These are phyloP conservation scores for Zoanthus sociatus DNA, from an alignment of 92 coral and sea anemone genomes.

Conservation along the genomic window DNA sequence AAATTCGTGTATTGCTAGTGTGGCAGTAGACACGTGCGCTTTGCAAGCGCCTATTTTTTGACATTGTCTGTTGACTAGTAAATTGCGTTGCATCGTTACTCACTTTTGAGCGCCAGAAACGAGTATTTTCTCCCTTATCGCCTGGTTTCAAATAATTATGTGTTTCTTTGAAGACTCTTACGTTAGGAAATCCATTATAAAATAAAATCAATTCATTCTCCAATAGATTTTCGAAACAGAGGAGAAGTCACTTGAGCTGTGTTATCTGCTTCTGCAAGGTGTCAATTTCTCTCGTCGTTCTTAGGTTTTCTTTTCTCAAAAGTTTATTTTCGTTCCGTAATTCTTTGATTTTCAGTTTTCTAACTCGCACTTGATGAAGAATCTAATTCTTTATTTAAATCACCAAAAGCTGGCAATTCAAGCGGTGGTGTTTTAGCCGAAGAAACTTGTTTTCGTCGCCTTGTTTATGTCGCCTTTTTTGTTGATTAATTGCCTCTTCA, in stretches of 20 bases:
- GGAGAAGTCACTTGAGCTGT: conserved; percentile 28
- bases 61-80: not conserved
- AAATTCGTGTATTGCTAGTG: too few relatives aligned
- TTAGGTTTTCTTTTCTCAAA: not conserved
- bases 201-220: not conserved
- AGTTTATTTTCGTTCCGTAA: not conserved
- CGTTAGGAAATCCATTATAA: conserved; percentile 8
- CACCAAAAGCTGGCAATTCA: not conserved
- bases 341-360: not conserved
- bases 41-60: not conserved
- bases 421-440: not conserved
- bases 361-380: not conserved
- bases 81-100: not conserved
- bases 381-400: too few relatives aligned
- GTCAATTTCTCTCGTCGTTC: too few relatives aligned
- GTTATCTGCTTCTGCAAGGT: conserved; percentile 13
- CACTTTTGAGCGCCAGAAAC: not conserved
- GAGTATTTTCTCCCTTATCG: conserved; percentile 12
- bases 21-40: too few relatives aligned
- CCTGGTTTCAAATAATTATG: too few relatives aligned
- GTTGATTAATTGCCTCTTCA: not conserved
- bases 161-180: not conserved
- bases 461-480: not conserved
- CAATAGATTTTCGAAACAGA: conserved; percentile 30
- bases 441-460: too few relatives aligned